These are phyloP conservation scores for Amblyornis subalaris DNA, from an alignment of 2,113 vertebrate genomes.

Conservation along the genomic window DNA sequence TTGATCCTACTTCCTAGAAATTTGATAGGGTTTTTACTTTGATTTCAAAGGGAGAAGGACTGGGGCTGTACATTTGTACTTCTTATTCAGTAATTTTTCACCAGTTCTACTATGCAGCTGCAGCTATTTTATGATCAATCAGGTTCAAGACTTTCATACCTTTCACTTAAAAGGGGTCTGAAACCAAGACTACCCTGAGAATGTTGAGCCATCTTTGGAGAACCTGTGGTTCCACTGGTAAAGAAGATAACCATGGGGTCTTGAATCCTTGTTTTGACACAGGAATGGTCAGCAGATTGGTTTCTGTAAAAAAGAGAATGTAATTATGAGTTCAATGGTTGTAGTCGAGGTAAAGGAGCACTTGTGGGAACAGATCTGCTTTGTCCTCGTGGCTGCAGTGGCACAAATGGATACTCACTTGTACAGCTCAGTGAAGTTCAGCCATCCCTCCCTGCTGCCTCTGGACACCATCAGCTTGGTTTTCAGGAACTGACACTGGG, in stretches of 20 bases:
- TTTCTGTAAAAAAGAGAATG: conserved; percentile 57
- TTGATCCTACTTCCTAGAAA: background rate
- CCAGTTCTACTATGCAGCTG: background rate
- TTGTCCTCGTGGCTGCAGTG: background rate
- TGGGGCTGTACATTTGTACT: background rate
- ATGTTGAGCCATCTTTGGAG: conserved; percentile 79
- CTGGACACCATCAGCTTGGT: conserved; percentile 76
- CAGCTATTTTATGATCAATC: background rate
- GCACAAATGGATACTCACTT: conserved; percentile 59
- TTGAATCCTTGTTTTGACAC: conserved; percentile 69
- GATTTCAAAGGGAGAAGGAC: background rate
- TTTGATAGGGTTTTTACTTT: background rate
- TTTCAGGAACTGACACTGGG: conserved; percentile 69
- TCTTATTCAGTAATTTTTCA: background rate
- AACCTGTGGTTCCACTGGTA: conserved; percentile 83
- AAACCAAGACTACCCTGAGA: conserved; percentile 64
- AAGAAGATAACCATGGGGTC: conserved; percentile 82
- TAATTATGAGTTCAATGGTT: accelerated
- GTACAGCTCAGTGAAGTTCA: conserved; percentile 71
- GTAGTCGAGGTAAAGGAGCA: background rate
- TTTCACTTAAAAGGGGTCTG: conserved; percentile 70
- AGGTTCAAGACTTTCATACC: conserved; percentile 42
- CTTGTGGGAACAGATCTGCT: background rate
- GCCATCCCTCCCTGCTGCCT: conserved; percentile 71
- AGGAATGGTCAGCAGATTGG: conserved; percentile 72